Percentiles rank a stretch among this genome's conserved stretches.
Evolutionary conservation across 2,888 invertebrate genomes (phyloP).

Genomic region (Stenolophus ochropezus): DNA sequence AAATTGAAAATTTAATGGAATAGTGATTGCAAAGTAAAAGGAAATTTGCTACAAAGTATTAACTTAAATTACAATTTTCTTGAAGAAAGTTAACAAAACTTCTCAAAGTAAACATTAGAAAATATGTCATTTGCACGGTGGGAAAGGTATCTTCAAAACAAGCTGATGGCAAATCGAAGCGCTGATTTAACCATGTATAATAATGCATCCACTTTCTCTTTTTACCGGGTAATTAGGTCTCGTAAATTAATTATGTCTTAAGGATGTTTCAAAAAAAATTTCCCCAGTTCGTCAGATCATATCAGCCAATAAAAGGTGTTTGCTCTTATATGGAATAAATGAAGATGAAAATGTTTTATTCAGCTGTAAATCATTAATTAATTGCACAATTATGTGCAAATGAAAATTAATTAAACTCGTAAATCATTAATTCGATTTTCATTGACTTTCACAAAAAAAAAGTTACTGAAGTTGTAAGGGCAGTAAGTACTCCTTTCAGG

Average conservation of each 20-base stretch:
- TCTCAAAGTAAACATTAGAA: background rate
- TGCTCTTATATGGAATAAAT: background rate
- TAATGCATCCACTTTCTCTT: slow-evolving; percentile 29
- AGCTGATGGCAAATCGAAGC: too few relatives aligned
- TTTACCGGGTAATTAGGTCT: slow-evolving; percentile 13
- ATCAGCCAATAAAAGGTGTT: background rate
- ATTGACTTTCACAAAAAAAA: background rate
- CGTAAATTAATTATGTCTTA: slow-evolving; percentile 9
- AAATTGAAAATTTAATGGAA: background rate
- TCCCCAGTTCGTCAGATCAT: background rate
- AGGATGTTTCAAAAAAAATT: background rate
- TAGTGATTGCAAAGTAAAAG: background rate
- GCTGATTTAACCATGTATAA: too few relatives aligned
- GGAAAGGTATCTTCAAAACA: too few relatives aligned
- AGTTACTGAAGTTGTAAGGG: too few relatives aligned
- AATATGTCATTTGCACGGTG: background rate
- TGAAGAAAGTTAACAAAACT: slow-evolving; percentile 5
- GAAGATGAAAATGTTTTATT: background rate
- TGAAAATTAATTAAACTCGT: background rate
- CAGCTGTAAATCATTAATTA: background rate
- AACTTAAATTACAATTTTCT: background rate
- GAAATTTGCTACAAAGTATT: background rate
- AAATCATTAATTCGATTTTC: background rate
- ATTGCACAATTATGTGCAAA: background rate
- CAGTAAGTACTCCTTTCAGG: too few relatives aligned